These are phyloP conservation scores for Drosophila gaucha DNA, from an alignment of 2,888 invertebrate genomes.

Conservation along the genomic window DNA sequence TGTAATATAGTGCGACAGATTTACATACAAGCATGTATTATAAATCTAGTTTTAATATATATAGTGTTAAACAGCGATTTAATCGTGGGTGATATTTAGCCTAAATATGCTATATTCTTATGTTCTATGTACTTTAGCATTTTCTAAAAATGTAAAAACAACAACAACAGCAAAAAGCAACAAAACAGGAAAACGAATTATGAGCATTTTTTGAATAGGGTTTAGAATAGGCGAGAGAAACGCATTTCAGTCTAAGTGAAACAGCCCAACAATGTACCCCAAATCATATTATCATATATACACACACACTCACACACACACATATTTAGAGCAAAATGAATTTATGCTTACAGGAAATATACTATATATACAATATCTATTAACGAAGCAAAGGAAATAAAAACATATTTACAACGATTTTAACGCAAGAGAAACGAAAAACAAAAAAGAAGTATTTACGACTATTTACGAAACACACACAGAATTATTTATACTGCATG, in stretches of 20 bases:
- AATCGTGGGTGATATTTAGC: constrained; percentile 85
- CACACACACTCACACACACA: constrained; percentile 30
- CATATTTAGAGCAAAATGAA: constrained; percentile 67
- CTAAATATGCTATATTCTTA: constrained; percentile 81
- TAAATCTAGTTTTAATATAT: constrained; percentile 75
- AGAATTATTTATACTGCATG: constrained; percentile 74
- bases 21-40: constrained; percentile 70
- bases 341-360: constrained; percentile 58
- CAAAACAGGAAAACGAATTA: constrained; percentile 19
- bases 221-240: constrained; percentile 16
- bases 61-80: constrained; percentile 81
- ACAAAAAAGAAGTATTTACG: constrained; percentile 37
- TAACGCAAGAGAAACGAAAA: constrained; percentile 51
- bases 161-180: constrained; percentile 20
- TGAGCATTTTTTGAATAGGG: constrained; percentile 50
- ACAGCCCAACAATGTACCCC: constrained; percentile 53
- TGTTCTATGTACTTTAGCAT: constrained; percentile 80
- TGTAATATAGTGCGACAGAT: constrained; percentile 63
- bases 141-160: constrained; percentile 75
- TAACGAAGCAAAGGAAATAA: constrained; percentile 34
- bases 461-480: constrained; percentile 53
- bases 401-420: constrained; percentile 78
- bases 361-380: constrained; percentile 33
- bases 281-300: constrained; percentile 50
- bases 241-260: constrained; percentile 33